Percentiles rank a stretch among this genome's conserved stretches.
phyloP scores from a whole-genome alignment of 2,888 invertebrate genomes.

The Trypoxylon attenuatum region DNA sequence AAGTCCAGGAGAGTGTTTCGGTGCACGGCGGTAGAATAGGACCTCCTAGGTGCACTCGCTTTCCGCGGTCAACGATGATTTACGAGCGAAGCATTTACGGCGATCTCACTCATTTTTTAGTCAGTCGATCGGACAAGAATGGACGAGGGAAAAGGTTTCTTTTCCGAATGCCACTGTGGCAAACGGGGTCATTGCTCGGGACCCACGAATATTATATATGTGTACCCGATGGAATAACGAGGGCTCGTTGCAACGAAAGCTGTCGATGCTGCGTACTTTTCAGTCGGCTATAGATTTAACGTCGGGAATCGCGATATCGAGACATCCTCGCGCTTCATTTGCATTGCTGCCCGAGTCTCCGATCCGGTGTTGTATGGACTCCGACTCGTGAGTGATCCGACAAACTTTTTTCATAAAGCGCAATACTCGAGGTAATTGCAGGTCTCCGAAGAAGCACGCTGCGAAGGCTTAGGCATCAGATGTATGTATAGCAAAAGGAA shows the following conservation, averaged over 20 bases:
- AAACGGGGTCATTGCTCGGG: slow-evolving; percentile 25
- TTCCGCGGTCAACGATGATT: slow-evolving; percentile 15
- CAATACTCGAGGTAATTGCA: neutral
- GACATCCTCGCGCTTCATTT: too few species aligned
- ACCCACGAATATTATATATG: slow-evolving; percentile 34
- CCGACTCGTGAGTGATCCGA: too few species aligned
- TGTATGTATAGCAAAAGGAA: too few species aligned
- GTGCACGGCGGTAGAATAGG: too few species aligned
- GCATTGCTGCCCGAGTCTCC: too few species aligned
- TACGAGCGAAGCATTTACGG: slow-evolving; percentile 9
- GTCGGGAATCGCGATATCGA: slow-evolving; percentile 11
- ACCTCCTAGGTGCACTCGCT: too few species aligned
- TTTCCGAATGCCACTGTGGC: slow-evolving; percentile 20
- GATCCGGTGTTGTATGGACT: too few species aligned
- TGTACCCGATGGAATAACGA: slow-evolving; percentile 24
- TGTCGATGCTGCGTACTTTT: slow-evolving; percentile 10
- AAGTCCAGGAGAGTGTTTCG: too few species aligned
- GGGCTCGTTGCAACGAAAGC: slow-evolving; percentile 3
- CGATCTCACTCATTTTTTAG: slow-evolving; percentile 4
- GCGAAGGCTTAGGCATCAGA: neutral
- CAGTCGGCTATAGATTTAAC: neutral
- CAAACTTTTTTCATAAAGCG: neutral
- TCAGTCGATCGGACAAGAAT: neutral
- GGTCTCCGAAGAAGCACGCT: neutral
- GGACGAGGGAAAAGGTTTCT: neutral